Base-by-base conservation (phyloP, 1,140 invertebrate genomes). In the Diploscapter pachys region DNA sequence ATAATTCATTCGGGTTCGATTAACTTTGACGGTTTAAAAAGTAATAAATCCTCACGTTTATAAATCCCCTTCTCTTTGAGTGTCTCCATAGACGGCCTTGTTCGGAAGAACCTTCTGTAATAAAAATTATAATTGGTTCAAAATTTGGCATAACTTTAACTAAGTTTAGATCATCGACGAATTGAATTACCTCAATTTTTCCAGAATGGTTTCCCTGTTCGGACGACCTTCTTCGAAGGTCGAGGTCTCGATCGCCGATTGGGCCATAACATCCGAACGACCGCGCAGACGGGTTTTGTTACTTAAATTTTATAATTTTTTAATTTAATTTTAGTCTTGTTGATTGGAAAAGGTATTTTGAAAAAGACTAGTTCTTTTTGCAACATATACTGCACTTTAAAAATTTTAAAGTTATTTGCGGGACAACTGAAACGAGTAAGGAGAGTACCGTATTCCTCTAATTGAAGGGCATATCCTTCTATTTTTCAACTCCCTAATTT, bases 61-160 rank as follows among this genome's bases (percentile, higher is more conserved):
- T 92, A 91, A 82, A 93, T 93, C 57, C 92, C 92, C 84, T 92
- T 91, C 85, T 91, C 92, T 79, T 91, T 88, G 4, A 93, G 88
- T 54, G 89, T 89, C 78, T 93, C 92, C 85, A 91, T 89, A 0
- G 91, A 88, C n/a, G 92, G 92, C 75, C 92, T 86, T 79, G 90
- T 88, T 63, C 89, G 87, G 85, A 93, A 91, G 86, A 93, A 92
- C 76, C 91, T 31, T 31, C 31, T 31, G 31, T 31, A 31, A 31
- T 31, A 31, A 31, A 31, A 31, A 31, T 31, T 31, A 31, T 31
- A 31, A 31, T 31, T 31, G 31, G 31, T 31, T 31, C 31, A 31
- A 31, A 31, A 31, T 31, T 31, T 31, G 31, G 31, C 31, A 31
- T 31, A 31, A 31, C 31, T 31, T 31, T 31, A 31, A 31, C 31